phyloP scores from a whole-genome alignment of 2,113 vertebrate genomes.

The Oreotrochilus melanogaster region DNA sequence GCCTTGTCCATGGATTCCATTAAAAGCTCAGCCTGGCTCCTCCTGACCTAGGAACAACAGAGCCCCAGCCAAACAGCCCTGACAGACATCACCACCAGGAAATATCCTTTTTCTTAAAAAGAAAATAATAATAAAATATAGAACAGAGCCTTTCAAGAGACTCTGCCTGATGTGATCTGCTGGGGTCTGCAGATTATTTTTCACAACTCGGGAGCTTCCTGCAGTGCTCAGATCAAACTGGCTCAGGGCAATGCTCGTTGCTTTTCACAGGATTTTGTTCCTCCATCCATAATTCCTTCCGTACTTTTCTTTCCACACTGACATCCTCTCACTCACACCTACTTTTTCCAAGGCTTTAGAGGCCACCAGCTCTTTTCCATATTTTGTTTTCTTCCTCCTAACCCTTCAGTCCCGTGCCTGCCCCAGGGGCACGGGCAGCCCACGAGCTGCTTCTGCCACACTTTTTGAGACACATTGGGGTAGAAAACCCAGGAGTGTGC shows the following conservation, averaged over 20 bases:
- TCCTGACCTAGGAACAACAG: not conserved
- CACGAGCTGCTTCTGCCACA: fast-evolving
- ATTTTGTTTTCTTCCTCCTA: not conserved
- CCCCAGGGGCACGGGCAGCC: fast-evolving
- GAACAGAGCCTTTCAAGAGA: not conserved
- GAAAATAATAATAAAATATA: too few species aligned
- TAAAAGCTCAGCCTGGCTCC: not conserved
- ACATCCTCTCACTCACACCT: not conserved
- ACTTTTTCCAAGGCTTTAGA: not conserved
- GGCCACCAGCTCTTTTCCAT: not conserved
- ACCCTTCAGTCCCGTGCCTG: not conserved
- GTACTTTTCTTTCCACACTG: not conserved
- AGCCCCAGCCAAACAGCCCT: not conserved
- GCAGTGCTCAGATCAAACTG: not conserved
- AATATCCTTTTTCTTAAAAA: not conserved
- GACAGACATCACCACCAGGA: not conserved
- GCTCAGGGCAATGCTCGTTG: not conserved
- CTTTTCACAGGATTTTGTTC: not conserved
- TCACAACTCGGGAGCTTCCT: not conserved
- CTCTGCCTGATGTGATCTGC: not conserved
- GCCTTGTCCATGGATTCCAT: not conserved
- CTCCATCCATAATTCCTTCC: not conserved
- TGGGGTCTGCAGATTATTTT: not conserved
- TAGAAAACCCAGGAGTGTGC: fast-evolving
- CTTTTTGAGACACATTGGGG: not conserved